Evolutionary conservation across 2,797 vertebrate species (phyloP).

Genomic region (Furcifer pardalis): DNA sequence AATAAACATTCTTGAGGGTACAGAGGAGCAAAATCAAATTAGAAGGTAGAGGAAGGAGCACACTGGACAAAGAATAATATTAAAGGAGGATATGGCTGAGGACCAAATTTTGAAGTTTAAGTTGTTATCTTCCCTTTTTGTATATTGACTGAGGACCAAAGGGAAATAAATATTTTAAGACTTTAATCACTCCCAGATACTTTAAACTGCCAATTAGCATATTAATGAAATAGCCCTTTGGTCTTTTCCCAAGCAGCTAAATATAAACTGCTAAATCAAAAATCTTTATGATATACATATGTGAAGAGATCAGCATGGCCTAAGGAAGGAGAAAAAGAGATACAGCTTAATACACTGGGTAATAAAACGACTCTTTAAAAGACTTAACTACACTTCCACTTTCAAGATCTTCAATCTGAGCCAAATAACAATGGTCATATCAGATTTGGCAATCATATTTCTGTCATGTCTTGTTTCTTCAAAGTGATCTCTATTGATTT

Average conservation of each 20-base stretch:
- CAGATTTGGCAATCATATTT: conserved; percentile 54
- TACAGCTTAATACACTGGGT: conserved; percentile 55
- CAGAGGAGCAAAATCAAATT: too few relatives aligned
- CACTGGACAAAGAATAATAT: too few relatives aligned
- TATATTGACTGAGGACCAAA: conserved; percentile 53
- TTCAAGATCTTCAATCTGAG: conserved; percentile 69
- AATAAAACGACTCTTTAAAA: conserved; percentile 66
- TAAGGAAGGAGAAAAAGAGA: conserved; percentile 36
- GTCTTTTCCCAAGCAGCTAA: conserved; percentile 57
- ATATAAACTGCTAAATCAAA: conserved; percentile 57
- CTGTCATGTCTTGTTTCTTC: conserved; percentile 46
- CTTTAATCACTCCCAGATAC: conserved; percentile 51
- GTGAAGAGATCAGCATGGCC: conserved; percentile 39
- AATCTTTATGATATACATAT: conserved; percentile 53
- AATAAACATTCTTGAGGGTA: too few relatives aligned
- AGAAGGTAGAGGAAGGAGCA: too few relatives aligned
- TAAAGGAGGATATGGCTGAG: too few relatives aligned
- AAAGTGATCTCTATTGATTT: conserved; percentile 60
- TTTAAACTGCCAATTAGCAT: conserved; percentile 59
- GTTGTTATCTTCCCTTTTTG: conserved; percentile 12
- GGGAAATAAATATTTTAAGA: conserved; percentile 65
- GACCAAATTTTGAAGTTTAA: conserved; percentile 37
- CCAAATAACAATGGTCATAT: conserved; percentile 59
- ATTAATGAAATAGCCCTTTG: conserved; percentile 57
- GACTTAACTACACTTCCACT: conserved; percentile 56